A percentile compares a stretch with the other conserved stretches of the same genome.
Conservation (phyloP, 2,113 vertebrate species). For the Leptodactylus fuscus region DNA sequence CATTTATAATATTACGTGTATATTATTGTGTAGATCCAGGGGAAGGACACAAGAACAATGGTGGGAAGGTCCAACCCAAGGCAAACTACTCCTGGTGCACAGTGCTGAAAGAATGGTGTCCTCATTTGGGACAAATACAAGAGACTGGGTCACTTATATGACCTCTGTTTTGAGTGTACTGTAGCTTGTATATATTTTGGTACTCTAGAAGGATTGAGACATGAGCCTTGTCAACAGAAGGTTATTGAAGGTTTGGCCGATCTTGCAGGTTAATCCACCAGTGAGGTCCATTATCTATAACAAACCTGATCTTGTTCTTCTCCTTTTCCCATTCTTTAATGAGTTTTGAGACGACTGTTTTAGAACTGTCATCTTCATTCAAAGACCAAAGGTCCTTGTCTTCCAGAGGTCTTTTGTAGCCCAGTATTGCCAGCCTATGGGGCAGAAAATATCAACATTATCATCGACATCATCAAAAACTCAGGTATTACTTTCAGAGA, state of each 20-base stretch:
- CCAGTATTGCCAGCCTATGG: conserved; percentile 86
- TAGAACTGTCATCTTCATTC: conserved; percentile 82
- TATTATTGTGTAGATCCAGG: not conserved
- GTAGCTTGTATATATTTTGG: too few relatives aligned
- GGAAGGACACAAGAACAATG: not conserved
- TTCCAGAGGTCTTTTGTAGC: conserved; percentile 88
- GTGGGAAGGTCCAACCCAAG: not conserved
- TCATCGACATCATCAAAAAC: not conserved
- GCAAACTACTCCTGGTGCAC: not conserved
- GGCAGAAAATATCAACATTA: not conserved
- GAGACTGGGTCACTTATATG: too few relatives aligned
- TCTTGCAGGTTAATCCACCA: not conserved
- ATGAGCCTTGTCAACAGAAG: too few relatives aligned
- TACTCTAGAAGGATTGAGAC: too few relatives aligned
- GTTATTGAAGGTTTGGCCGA: not conserved
- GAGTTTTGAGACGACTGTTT: conserved; percentile 79
- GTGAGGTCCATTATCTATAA: conserved; percentile 56
- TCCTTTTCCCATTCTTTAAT: conserved; percentile 86
- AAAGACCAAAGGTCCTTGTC: conserved; percentile 91
- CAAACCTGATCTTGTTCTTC: conserved; percentile 67
- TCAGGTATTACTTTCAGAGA: too few relatives aligned
- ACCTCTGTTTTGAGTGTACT: too few relatives aligned
- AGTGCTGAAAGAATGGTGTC: not conserved
- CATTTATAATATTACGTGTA: too few relatives aligned
- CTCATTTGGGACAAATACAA: not conserved